Evolutionary conservation across 2,797 vertebrate genomes (phyloP), one percentile per base, ranked within the genome.

Genomic region (Cyprinodon diabolis): DNA sequence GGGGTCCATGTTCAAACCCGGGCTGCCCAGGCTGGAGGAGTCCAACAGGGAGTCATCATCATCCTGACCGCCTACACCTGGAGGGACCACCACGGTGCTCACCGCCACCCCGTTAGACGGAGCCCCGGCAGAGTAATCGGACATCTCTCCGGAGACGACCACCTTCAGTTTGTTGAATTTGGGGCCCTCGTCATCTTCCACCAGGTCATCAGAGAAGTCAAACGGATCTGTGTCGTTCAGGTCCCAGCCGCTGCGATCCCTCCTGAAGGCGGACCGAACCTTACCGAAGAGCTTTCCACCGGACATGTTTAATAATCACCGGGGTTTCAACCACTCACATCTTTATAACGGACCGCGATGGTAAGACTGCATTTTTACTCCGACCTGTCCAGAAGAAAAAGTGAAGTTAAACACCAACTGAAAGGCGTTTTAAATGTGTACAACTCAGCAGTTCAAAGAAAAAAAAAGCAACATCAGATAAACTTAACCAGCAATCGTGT

Each of bases 161-260:
- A 98, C 97, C 30, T 95, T 95, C 65, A 99, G 94, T 77, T 96
- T 96, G 89, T 94, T 98, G 72, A 99, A 97, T 13, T 94, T 87
- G 9, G 97, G 95, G 0, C 86, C 72, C 6, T 97, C 97, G 62
- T 66, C 62, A 4, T 97, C 97, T 0, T 97, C 96, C 8, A 67
- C 95, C 57, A 89, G 94, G 10, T 95, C 95, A 0, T 94, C 93
- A 0, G 96, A 90, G 40, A 97, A 95, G 88, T 97, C 97, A 3
- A 98, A 96, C 82, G 96, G 93, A 48, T 94, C 95, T 55, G 96
- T 91, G 92, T 98, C 97, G 78, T 95, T 97, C 69, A 98, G 88
- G 84, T 96, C 95, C 85, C 95, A 93, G 83, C 89, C 92, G 23
- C 43, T 84, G 0, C 82, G 90, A 56, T 95, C 94, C 13, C 94